Base-by-base conservation (phyloP, 2,888 invertebrate species). In the Nemurella pictetii region DNA sequence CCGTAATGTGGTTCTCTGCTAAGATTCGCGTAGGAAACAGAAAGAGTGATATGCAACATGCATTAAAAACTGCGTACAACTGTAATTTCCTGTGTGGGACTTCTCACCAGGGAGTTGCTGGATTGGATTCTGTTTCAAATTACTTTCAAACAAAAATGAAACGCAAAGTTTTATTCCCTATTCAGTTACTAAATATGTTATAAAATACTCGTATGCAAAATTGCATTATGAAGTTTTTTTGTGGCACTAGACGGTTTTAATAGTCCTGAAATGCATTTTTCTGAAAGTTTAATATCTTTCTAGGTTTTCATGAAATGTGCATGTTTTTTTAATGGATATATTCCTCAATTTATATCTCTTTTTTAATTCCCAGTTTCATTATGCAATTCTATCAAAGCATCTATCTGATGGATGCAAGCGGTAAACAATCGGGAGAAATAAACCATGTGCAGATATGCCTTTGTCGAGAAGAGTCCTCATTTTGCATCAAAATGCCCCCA, bases 11-110 rank as follows among this genome's bases (percentile, higher is more conserved):
- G 55, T 20, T 55, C 9, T 55, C 55, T 55, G 55, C 55, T 20
- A 55, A 55, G 55, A 55, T 7, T 55, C 55, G 55, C 20, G 20
- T 20, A 55, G 5, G 1, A 55, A 2, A 55, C 55, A n/a, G n/a
- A n/a, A n/a, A n/a, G 55, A 55, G 55, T 55, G 20, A 55, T 7
- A 12, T 55, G 20, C 55, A 55, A 55, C 28, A 29, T 4, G 30
- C 78, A 78, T 78, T 78, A 78, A 78, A 78, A 78, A 78, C 78
- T 78, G 78, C 28, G 26, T 78, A 5, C 28, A 29, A 30, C 30
- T 78, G 29, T 30, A 78, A 78, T 78, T 78, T 30, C 9, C 78
- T 78, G 15, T 78, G 55, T 55, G 30, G 12, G 30, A 78, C 20
- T 78, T 29, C 78, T 78, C 78, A 27, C 28, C 2, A 78, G 30